Percentiles rank a stretch among this genome's conserved stretches.
phyloP scores from a whole-genome alignment of 2,113 vertebrate species.

The Anthoscopus minutus region DNA sequence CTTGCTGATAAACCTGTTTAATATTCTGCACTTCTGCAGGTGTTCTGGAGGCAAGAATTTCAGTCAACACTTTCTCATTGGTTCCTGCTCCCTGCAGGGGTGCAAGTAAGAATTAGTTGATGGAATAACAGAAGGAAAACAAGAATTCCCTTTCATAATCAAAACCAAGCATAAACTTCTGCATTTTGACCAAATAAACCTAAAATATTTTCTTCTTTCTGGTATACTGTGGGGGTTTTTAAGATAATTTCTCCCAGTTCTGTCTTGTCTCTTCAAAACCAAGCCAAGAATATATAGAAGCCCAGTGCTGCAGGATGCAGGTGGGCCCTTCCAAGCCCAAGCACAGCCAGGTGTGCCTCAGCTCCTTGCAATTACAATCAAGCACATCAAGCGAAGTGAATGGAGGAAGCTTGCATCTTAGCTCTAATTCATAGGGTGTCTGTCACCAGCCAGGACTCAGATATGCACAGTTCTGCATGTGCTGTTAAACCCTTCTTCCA shows the following conservation, averaged over 20 bases:
- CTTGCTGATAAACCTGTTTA: conserved; percentile 85
- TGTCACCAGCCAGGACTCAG: not conserved
- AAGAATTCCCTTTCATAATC: not conserved
- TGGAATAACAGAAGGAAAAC: not conserved
- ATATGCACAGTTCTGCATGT: not conserved
- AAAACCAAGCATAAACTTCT: not conserved
- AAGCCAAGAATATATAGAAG: not conserved
- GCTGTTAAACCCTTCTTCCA: not conserved
- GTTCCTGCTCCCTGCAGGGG: conserved; percentile 86
- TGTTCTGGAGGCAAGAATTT: conserved; percentile 92
- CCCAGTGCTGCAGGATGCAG: not conserved
- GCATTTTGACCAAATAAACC: not conserved
- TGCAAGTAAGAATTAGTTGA: not conserved
- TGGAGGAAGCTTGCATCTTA: not conserved
- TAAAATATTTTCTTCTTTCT: not conserved
- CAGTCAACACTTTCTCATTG: conserved; percentile 86
- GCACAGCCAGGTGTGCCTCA: not conserved
- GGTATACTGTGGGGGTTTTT: rapidly evolving
- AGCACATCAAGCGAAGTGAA: not conserved
- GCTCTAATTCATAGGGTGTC: not conserved
- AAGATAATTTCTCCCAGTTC: not conserved
- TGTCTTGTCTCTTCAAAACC: not conserved
- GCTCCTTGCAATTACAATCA: not conserved
- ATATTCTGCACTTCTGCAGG: conserved; percentile 77
- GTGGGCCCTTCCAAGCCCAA: not conserved